Base-by-base conservation (phyloP, 2,888 invertebrate species). In the Steinernema scapterisci region DNA sequence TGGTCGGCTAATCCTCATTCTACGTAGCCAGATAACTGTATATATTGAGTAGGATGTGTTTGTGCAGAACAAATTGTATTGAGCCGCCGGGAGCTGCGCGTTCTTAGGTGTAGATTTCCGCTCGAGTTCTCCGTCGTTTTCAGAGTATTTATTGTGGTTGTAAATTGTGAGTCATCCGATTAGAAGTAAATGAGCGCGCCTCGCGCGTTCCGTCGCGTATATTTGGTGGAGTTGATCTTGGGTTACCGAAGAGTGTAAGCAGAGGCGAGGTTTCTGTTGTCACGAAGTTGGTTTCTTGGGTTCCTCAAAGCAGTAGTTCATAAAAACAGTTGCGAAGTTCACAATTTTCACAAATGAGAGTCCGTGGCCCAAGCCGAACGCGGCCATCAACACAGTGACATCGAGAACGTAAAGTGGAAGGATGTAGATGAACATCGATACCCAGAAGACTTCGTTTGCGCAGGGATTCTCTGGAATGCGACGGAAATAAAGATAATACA, bases 21-120 rank as follows among this genome's bases (percentile, higher is more conserved):
- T 19, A 48, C 48, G 16, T 19, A n/a, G 23, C 31, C 63, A 48
- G 27, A 63, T 54, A 63, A 25, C 31, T 63, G 63, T 63, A 63
- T 31, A 63, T 63, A 31, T 16, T 31, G 31, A 31, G 63, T 63
- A 63, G 63, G 63, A 63, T 16, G 27, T 31, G 63, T 63, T 54
- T 54, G 54, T 54, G 25, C 54, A 19, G 54, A 54, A 54, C 54
- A 48, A 48, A 48, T 48, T 63, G 63, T 63, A 31, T 7, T 63
- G 63, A 13, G 27, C 27, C n/a, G n/a, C n/a, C 38, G 38, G 38
- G 38, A 38, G 38, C 38, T 27, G 38, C 63, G 16, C 63, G 21
- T 38, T 38, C 31, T 63, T 27, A 1, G 25, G 31, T 7, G 63
- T 63, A 63, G 63, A 31, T 31, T 25, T 31, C 25, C 54, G n/a